Percentiles rank a stretch among this genome's conserved stretches.
These are phyloP conservation scores for Melanargia galathea DNA, from an alignment of 2,888 invertebrate genomes.

Conservation along the genomic window DNA sequence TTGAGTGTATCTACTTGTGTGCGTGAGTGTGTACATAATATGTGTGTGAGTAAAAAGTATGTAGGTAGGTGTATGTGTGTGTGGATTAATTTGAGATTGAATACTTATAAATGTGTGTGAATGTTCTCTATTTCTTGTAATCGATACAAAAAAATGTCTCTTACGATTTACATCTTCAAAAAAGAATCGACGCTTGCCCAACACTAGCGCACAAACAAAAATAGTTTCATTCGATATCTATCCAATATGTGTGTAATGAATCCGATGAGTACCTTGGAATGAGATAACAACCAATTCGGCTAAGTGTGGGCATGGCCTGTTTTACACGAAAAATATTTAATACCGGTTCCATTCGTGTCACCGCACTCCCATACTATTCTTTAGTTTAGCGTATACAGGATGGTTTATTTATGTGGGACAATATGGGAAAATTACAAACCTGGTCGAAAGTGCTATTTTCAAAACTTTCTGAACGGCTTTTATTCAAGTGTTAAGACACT, in stretches of 20 bases:
- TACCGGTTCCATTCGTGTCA: slow-evolving; percentile 74
- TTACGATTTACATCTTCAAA: no score
- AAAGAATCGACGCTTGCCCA: slow-evolving; percentile 35
- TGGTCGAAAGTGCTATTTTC: not conserved
- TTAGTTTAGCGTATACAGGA: slow-evolving; percentile 45
- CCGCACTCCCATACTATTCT: slow-evolving; percentile 57
- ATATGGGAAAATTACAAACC: not conserved
- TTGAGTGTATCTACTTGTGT: no score
- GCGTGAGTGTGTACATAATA: no score
- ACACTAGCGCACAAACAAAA: slow-evolving; percentile 59
- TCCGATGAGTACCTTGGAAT: slow-evolving; percentile 72
- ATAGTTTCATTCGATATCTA: slow-evolving; percentile 75
- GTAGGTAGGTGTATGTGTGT: no score
- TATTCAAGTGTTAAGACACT: not conserved
- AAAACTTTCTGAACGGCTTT: not conserved
- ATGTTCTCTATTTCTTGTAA: no score
- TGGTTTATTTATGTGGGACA: slow-evolving; percentile 7
- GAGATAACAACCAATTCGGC: slow-evolving; percentile 72
- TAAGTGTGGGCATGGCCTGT: slow-evolving; percentile 72
- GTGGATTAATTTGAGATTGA: no score
- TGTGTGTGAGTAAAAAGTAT: no score
- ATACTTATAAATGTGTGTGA: no score
- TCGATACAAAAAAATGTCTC: no score
- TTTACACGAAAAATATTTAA: slow-evolving; percentile 65
- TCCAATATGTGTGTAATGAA: slow-evolving; percentile 79